Evolutionary conservation across 2,113 vertebrate genomes (phyloP).

Genomic region (Perca schrenkii): DNA sequence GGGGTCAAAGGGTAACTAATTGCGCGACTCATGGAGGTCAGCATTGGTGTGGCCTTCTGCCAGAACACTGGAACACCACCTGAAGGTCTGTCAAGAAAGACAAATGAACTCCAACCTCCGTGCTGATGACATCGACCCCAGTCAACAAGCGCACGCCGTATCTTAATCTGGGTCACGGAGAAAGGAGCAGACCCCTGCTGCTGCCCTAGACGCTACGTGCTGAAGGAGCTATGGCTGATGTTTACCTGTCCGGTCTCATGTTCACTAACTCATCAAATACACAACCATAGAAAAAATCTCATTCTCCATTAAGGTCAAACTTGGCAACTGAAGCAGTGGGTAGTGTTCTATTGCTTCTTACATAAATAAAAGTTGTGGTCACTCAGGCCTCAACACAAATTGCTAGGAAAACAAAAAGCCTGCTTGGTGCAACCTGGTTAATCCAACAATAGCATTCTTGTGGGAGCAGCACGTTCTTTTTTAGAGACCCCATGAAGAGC

Average conservation of each 20-base stretch:
- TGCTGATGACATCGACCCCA: constrained; percentile 69
- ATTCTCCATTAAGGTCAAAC: not conserved
- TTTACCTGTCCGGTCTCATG: constrained; percentile 35
- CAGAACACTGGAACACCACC: constrained; percentile 63
- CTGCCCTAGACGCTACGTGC: constrained; percentile 27
- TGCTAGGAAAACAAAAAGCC: constrained; percentile 14
- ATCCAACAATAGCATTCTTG: constrained; percentile 59
- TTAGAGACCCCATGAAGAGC: constrained; percentile 54
- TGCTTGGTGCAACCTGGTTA: constrained; percentile 21
- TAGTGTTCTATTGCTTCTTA: not conserved
- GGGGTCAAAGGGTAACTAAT: constrained; percentile 84
- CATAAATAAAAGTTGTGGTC: constrained; percentile 3
- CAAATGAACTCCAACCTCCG: constrained; percentile 76
- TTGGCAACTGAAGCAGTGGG: not conserved
- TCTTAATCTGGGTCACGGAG: constrained; percentile 65
- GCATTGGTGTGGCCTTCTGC: constrained; percentile 58
- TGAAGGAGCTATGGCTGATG: constrained; percentile 8
- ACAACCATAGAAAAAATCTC: not conserved
- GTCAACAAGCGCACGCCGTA: constrained; percentile 43
- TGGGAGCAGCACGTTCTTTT: constrained; percentile 36
- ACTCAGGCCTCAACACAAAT: not conserved
- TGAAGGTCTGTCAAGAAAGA: constrained; percentile 75
- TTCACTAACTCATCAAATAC: constrained; percentile 20
- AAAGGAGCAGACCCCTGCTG: constrained; percentile 17
- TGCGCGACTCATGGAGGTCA: constrained; percentile 77